Evolutionary conservation across 2,113 vertebrate genomes (phyloP), one percentile per base, ranked within the genome.

Genomic region (Natator depressus): DNA sequence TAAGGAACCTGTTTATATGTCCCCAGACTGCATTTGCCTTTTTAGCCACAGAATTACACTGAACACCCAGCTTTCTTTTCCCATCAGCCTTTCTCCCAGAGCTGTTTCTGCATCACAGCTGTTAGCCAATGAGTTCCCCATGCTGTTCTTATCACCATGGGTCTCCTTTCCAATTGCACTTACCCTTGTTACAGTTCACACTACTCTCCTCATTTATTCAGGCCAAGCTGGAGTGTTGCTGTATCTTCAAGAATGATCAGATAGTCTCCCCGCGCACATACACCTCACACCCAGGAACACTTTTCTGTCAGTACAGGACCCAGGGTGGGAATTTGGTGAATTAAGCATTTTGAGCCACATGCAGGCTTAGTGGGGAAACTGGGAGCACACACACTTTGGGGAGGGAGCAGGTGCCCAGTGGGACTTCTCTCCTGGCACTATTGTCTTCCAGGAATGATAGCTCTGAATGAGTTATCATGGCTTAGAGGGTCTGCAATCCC

Each of bases 51-150:
- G 81, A 0, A 75, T 88, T 83, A 80, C 85, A 87, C 27, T 0
- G 0, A 50, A 49, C 87, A 80, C 0, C 0, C 87, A 76, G 88
- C 89, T 93, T 91, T 95, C 3, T 0, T 31, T 95, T 95, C 95
- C 95, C 92, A 89, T 91, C 92, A 87, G 91, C 95, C 94, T 47
- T 47, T 78, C 12, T 14, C 42, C 42, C 75, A 47, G 42, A 46
- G 12, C 75, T 78, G 42, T 13, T 47, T 95, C 93, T 95, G 96
- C 31, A 1, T 88, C 91, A 62, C 96, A 96, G 95, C 93, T 97
- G 95, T 93, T 95, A 91, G 93, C 84, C 88, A 79, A 65, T 51
- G 85, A 81, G 92, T 97, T 96, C 96, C 94, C 85, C 91, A 84
- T 24, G n/a, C 4, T 69, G 85, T 3, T 57, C 91, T 90, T 95